These are phyloP conservation scores for Solea senegalensis DNA, from an alignment of 2,113 vertebrate genomes.

Conservation along the genomic window DNA sequence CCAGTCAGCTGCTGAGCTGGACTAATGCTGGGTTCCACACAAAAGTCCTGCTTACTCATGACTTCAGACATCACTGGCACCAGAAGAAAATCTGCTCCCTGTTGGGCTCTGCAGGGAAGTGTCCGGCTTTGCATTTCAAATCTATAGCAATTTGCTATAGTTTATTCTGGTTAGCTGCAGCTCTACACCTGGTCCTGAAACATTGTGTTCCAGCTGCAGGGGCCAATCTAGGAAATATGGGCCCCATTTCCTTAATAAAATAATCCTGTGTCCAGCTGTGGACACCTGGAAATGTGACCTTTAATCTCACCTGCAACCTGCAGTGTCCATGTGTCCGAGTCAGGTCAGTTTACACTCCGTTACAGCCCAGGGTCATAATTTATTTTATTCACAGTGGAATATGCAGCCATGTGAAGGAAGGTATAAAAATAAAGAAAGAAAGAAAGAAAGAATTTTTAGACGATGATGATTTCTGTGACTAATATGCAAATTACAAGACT, in stretches of 20 bases:
- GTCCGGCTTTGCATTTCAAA: constrained; percentile 51
- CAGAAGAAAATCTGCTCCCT: constrained; percentile 47
- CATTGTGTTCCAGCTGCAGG: constrained; percentile 54
- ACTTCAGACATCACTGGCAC: constrained; percentile 1
- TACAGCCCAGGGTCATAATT: constrained; percentile 6
- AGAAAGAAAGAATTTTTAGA: too few species aligned
- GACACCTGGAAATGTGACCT: constrained; percentile 55
- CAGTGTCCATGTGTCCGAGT: constrained; percentile 7
- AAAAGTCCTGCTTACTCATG: constrained; percentile 32
- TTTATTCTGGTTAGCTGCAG: constrained; percentile 16
- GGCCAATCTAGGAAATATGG: constrained; percentile 26
- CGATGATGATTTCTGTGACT: too few species aligned
- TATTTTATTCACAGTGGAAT: constrained; percentile 7
- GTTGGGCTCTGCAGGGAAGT: constrained; percentile 46
- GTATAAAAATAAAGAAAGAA: too few species aligned
- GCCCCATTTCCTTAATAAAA: constrained; percentile 61
- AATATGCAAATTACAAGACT: too few species aligned
- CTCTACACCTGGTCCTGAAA: constrained; percentile 32
- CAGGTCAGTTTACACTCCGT: constrained; percentile 14
- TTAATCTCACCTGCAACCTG: constrained; percentile 61
- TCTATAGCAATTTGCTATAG: constrained; percentile 30
- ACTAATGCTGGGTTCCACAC: constrained; percentile 22
- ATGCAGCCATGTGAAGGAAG: too few species aligned
- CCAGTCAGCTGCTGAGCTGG: constrained; percentile 17
- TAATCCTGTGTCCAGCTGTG: constrained; percentile 76